Percentiles rank a stretch among this genome's conserved stretches.
Conservation (phyloP, 2,888 invertebrate genomes). For the Tipula confusa region DNA sequence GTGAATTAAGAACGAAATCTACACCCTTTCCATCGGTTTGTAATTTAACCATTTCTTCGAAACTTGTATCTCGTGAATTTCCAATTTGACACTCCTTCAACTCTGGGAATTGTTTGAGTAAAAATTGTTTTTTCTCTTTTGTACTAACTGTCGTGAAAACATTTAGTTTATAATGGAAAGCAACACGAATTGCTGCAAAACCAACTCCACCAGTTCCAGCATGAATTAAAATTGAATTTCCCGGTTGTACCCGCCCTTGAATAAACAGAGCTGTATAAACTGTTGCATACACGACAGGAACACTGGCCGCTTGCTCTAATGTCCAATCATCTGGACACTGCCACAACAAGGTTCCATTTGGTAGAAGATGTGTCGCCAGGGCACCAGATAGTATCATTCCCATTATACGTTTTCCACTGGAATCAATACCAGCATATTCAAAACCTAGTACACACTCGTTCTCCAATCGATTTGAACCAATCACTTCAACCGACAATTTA, state of each 20-base stretch:
- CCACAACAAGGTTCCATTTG: conserved; percentile 54
- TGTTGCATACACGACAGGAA: conserved; percentile 75
- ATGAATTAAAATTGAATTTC: conserved; percentile 53
- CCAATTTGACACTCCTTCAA: conserved; percentile 66
- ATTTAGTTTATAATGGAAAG: conserved; percentile 59
- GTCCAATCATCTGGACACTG: conserved; percentile 67
- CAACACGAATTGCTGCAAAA: conserved; percentile 71
- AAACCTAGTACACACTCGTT: conserved; percentile 66
- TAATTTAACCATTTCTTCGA: conserved; percentile 77
- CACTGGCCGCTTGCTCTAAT: conserved; percentile 68
- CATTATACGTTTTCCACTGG: conserved; percentile 61
- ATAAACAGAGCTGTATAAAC: conserved; percentile 55
- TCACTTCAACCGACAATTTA: conserved; percentile 76
- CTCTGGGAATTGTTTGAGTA: conserved; percentile 54
- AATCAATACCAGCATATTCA: conserved; percentile 59
- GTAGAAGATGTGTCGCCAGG: conserved; percentile 54
- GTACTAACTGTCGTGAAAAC: conserved; percentile 70
- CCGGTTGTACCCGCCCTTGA: conserved; percentile 43
- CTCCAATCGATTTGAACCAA: conserved; percentile 60
- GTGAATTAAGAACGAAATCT: conserved; percentile 86
- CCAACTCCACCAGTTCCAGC: conserved; percentile 70
- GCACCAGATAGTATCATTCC: conserved; percentile 55
- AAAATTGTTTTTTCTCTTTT: conserved; percentile 58
- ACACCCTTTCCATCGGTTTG: conserved; percentile 84
- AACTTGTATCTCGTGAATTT: conserved; percentile 79